Evolutionary conservation across 1,140 invertebrate genomes (phyloP).

Genomic region (Procambarus virginalis): DNA sequence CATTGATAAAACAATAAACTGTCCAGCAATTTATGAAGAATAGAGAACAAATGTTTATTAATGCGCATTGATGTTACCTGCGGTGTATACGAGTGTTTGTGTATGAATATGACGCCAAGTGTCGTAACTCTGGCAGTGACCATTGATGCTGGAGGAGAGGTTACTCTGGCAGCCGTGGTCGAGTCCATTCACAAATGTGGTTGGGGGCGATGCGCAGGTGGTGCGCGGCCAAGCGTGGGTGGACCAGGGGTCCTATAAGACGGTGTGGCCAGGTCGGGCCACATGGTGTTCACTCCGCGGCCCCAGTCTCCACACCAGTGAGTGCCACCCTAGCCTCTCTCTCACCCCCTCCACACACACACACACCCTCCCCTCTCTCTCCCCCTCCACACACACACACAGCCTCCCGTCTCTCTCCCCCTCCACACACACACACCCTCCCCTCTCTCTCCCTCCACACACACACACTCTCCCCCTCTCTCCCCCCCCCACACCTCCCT

Average conservation of each 20-base stretch:
- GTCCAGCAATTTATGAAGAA: too few species aligned
- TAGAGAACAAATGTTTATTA: too few species aligned
- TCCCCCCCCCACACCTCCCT: too few species aligned
- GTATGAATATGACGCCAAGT: background rate
- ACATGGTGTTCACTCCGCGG: constrained; percentile 6
- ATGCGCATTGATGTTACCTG: too few species aligned
- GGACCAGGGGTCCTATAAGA: background rate
- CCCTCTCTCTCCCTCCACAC: too few species aligned
- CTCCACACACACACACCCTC: background rate
- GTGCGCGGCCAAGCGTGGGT: background rate
- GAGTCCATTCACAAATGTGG: constrained; percentile 8
- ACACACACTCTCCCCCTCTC: too few species aligned
- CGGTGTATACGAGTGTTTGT: too few species aligned
- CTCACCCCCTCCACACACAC: background rate
- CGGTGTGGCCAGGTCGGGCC: background rate
- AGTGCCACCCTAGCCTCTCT: background rate
- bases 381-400: background rate
- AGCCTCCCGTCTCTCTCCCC: too few species aligned
- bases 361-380: background rate
- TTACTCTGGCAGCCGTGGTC: constrained; percentile 6
- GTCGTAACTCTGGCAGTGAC: background rate
- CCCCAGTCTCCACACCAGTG: background rate
- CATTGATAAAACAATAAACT: too few species aligned
- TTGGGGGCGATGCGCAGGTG: background rate
- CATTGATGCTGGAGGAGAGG: background rate